phyloP scores from a whole-genome alignment of 2,113 vertebrate species.

The Tenebrosternarchus preto region DNA sequence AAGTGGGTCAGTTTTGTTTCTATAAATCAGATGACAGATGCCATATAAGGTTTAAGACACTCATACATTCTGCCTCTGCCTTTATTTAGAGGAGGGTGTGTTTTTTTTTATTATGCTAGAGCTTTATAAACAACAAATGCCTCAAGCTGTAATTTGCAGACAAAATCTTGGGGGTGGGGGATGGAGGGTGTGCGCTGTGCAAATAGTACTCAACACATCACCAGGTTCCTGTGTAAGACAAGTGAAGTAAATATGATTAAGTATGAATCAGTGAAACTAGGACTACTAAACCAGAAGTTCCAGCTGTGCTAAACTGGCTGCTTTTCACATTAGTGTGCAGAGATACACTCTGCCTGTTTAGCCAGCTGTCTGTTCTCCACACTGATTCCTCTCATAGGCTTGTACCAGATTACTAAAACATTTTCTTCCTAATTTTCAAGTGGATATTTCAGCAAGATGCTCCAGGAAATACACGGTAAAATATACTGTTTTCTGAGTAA shows the following conservation, averaged over 20 bases:
- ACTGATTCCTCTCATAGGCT: background rate
- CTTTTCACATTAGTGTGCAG: constrained; percentile 5
- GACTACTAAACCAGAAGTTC: constrained; percentile 25
- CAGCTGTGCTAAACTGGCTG: constrained; percentile 3
- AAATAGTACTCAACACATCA: background rate
- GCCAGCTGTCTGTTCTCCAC: background rate
- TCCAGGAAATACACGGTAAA: background rate
- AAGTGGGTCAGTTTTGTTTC: background rate
- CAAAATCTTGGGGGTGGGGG: background rate
- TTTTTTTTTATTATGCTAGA: background rate
- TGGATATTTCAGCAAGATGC: background rate
- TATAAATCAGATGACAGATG: background rate
- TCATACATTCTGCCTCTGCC: background rate
- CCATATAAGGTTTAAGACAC: no score
- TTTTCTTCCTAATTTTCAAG: background rate
- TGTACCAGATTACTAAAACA: background rate
- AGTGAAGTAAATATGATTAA: constrained; percentile 6
- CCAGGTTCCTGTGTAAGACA: background rate
- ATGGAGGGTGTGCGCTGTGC: background rate
- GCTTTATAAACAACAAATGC: background rate
- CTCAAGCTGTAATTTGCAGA: background rate
- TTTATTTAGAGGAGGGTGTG: background rate
- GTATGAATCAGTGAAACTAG: constrained; percentile 43
- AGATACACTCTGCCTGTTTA: constrained; percentile 8
- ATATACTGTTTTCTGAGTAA: background rate